Percentiles rank a stretch among this genome's conserved stretches.
These are phyloP conservation scores for Andricus grossulariae DNA, from an alignment of 1,140 invertebrate species.

Conservation along the genomic window DNA sequence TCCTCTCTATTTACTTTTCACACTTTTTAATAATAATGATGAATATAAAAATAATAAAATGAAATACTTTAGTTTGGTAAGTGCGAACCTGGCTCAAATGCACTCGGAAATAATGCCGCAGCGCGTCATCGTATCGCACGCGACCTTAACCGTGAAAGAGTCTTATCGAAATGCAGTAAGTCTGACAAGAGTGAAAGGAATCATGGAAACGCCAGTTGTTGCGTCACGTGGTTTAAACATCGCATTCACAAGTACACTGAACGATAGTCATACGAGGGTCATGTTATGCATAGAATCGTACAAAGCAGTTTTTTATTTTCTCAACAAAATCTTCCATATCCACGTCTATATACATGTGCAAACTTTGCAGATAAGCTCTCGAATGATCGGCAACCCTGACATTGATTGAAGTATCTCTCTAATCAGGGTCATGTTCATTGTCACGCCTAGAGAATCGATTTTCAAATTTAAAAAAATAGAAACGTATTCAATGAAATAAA, in stretches of 20 bases:
- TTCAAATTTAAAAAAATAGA: no score
- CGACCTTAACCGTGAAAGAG: conserved; percentile 10
- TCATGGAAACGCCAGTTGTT: background rate
- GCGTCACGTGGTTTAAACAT: background rate
- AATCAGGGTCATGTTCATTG: no score
- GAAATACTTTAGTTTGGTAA: background rate
- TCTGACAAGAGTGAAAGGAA: background rate
- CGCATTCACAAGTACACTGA: background rate
- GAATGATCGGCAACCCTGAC: no score
- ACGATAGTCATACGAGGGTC: background rate
- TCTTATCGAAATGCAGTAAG: conserved; percentile 6
- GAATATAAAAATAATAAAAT: background rate
- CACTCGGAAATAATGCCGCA: background rate
- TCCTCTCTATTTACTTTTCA: no score
- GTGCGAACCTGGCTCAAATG: background rate
- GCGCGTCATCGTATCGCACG: background rate
- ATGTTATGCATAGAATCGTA: background rate
- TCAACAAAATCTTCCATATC: background rate
- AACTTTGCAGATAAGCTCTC: no score
- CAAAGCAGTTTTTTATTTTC: background rate
- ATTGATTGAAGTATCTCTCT: no score
- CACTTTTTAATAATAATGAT: no score
- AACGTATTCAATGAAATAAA: no score
- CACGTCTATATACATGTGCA: no score
- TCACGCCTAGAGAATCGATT: no score